Evolutionary conservation across 2,797 vertebrate species (phyloP).

Genomic region (Enteromius fasciolatus): DNA sequence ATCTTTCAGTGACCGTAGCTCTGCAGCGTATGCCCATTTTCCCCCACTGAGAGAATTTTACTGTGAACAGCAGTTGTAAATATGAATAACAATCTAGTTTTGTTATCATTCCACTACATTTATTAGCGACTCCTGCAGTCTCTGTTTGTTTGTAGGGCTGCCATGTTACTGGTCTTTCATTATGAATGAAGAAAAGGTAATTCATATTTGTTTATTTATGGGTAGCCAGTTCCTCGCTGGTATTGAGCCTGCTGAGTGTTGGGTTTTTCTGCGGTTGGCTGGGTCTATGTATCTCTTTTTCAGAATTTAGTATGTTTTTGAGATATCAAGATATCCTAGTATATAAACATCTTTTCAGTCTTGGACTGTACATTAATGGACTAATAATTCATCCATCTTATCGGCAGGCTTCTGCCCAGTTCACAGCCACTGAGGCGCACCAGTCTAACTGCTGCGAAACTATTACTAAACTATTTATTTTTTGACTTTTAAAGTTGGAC

Average conservation of each 20-base stretch:
- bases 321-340: neutral
- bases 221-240: conserved; percentile 22
- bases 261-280: neutral
- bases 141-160: conserved; percentile 47
- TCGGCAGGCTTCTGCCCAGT: neutral
- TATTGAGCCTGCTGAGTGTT: conserved; percentile 1
- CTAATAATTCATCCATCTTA: neutral
- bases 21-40: neutral
- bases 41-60: neutral
- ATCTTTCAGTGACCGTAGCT: conserved; percentile 15
- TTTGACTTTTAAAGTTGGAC: neutral
- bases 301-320: neutral
- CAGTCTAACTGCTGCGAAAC: neutral
- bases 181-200: conserved; percentile 71
- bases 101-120: neutral
- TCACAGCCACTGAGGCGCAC: neutral
- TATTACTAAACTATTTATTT: no score
- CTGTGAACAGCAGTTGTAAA: conserved; percentile 16
- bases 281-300: neutral
- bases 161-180: conserved; percentile 67
- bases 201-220: conserved; percentile 67
- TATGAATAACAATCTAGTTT: conserved; percentile 15
- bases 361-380: neutral
- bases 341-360: neutral
- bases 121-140: neutral